A percentile compares a stretch with the other conserved stretches of the same genome.
Evolutionary conservation across 1,140 invertebrate species (phyloP).

Genomic region (Drosophila micromelanica): DNA sequence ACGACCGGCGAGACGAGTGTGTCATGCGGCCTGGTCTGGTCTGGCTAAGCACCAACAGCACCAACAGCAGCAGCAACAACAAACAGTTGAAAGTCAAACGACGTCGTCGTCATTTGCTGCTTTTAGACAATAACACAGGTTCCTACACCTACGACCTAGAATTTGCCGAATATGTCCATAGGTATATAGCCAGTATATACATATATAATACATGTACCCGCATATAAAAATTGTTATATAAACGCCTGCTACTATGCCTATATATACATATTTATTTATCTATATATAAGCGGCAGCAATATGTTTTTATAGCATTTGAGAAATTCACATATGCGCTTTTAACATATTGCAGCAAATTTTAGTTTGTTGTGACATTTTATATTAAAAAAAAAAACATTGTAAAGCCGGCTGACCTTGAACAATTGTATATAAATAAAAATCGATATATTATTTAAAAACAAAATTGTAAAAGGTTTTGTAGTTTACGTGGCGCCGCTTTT

Average conservation of each 20-base stretch:
- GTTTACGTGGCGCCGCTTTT: too few relatives aligned
- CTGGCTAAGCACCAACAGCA: constrained; percentile 3
- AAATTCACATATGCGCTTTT: constrained; percentile 11
- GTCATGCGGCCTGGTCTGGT: constrained; percentile 67
- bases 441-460: background rate
- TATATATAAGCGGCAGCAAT: constrained; percentile 11
- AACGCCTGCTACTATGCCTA: constrained; percentile 29
- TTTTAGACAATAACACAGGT: constrained; percentile 82
- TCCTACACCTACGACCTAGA: constrained; percentile 82
- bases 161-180: constrained; percentile 81
- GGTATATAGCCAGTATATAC: constrained; percentile 52
- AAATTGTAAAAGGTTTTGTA: too few relatives aligned
- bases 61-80: constrained; percentile 36
- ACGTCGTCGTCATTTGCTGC: constrained; percentile 72
- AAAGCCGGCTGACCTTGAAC: constrained; percentile 19
- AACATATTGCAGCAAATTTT: constrained; percentile 14
- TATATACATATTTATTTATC: constrained; percentile 20
- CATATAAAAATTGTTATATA: constrained; percentile 35
- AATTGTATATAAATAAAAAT: constrained; percentile 24
- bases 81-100: constrained; percentile 5
- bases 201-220: constrained; percentile 8
- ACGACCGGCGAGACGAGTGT: constrained; percentile 49
- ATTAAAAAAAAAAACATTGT: background rate
- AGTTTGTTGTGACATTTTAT: constrained; percentile 7
- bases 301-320: constrained; percentile 21